Conservation (phyloP, 2,797 vertebrate species). For the Pseudopleuronectes americanus region DNA sequence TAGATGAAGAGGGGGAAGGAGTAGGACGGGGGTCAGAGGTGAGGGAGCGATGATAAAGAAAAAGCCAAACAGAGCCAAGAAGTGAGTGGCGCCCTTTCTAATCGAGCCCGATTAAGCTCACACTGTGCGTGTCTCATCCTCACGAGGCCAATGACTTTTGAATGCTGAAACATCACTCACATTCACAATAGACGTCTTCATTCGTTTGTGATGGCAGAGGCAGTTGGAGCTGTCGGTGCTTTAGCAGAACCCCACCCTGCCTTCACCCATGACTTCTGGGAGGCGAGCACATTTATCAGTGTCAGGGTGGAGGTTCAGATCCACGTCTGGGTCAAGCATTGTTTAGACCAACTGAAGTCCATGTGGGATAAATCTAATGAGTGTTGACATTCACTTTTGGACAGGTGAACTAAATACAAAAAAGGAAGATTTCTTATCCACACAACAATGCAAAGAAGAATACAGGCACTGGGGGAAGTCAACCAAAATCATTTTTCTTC, state of each 20-base stretch:
- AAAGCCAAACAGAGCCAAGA: constrained; percentile 56
- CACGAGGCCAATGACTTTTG: constrained; percentile 46
- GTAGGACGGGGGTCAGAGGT: constrained; percentile 76
- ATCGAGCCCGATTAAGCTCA: constrained; percentile 69
- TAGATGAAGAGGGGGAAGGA: constrained; percentile 38
- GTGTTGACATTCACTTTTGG: constrained; percentile 29
- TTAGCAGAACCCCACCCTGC: constrained; percentile 8
- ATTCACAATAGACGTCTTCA: constrained; percentile 66
- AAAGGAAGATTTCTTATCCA: not conserved
- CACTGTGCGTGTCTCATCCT: constrained; percentile 67
- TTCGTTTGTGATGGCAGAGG: constrained; percentile 45
- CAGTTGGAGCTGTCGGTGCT: constrained; percentile 16
- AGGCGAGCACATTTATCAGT: constrained; percentile 52
- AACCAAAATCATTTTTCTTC: not conserved
- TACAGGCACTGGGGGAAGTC: not conserved
- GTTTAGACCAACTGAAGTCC: constrained; percentile 1
- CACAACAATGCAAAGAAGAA: not conserved
- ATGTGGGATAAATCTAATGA: not conserved
- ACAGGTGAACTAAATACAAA: constrained; percentile 50
- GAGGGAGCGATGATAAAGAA: constrained; percentile 63
- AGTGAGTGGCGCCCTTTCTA: constrained; percentile 58
- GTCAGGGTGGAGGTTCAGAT: constrained; percentile 42
- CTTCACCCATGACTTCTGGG: constrained; percentile 41
- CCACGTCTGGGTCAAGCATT: constrained; percentile 1
- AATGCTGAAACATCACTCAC: constrained; percentile 44